Evolutionary conservation across 1,140 invertebrate species (phyloP).

Genomic region (Pachyrhynchus sulphureomaculatus): DNA sequence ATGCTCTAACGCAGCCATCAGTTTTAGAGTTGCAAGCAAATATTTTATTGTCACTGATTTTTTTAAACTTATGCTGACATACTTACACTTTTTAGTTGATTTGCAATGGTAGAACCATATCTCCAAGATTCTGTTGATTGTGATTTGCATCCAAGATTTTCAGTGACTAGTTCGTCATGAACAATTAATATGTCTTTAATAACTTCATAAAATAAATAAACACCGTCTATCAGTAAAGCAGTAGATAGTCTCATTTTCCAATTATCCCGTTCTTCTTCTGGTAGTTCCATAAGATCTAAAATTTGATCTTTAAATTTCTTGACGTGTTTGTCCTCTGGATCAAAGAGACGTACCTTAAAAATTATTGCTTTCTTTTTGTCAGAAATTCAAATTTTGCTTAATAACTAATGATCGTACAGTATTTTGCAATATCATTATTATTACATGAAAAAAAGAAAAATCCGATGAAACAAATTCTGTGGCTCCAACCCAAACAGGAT

Average conservation of each 20-base stretch:
- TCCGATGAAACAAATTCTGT: no score
- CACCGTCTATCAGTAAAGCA: slow-evolving; percentile 77
- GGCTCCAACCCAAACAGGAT: no score
- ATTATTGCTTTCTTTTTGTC: no score
- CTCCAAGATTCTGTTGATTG: slow-evolving; percentile 72
- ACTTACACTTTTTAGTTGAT: slow-evolving; percentile 82
- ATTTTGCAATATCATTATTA: no score
- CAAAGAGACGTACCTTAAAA: slow-evolving; percentile 37
- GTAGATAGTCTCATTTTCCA: slow-evolving; percentile 52
- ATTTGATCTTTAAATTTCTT: slow-evolving; percentile 30
- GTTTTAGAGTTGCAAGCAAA: no score
- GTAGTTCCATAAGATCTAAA: slow-evolving; percentile 1
- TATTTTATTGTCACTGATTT: no score
- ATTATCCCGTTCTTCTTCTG: background rate
- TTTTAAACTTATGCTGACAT: no score
- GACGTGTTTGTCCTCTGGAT: slow-evolving; percentile 44
- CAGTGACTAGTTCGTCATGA: slow-evolving; percentile 47
- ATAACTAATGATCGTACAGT: no score
- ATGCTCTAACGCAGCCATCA: no score
- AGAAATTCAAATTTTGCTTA: no score
- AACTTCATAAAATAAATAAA: slow-evolving; percentile 71
- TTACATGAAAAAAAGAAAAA: no score
- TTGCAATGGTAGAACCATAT: slow-evolving; percentile 79
- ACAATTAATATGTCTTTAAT: slow-evolving; percentile 60
- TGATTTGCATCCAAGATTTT: slow-evolving; percentile 65